Conservation (phyloP, 2,113 vertebrate species). For the Cacatua alba region DNA sequence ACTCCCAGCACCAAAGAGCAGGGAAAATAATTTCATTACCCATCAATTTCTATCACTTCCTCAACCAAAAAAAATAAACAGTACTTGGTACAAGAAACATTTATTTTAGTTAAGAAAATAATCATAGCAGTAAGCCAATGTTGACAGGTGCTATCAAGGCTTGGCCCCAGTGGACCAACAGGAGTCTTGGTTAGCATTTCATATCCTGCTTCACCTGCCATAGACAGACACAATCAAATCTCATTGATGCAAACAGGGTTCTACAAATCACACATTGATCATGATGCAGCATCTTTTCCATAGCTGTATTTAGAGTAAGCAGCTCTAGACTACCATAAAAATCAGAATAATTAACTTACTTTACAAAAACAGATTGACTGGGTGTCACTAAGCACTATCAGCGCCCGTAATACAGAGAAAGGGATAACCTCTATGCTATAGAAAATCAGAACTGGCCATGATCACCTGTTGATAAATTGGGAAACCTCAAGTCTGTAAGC, state of each 20-base stretch:
- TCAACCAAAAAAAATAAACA: not conserved
- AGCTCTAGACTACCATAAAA: not conserved
- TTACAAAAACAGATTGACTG: not conserved
- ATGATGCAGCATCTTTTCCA: not conserved
- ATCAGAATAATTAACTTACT: not conserved
- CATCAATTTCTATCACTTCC: not conserved
- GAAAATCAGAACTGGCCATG: not conserved
- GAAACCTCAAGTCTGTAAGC: not conserved
- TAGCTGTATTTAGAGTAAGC: not conserved
- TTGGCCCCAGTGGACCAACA: too few species aligned
- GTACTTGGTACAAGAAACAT: not conserved
- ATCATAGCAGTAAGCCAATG: not conserved
- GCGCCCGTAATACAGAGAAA: not conserved
- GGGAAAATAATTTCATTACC: not conserved
- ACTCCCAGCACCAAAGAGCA: not conserved
- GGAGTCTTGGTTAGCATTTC: not conserved
- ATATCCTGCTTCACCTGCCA: not conserved
- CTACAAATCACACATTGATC: not conserved
- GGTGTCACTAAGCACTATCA: not conserved
- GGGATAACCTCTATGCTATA: not conserved
- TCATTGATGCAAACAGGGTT: not conserved
- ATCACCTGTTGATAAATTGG: not conserved
- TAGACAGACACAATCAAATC: not conserved
- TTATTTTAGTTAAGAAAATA: not conserved
- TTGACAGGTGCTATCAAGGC: not conserved